A percentile compares a stretch with the other conserved stretches of the same genome.
These are phyloP conservation scores for Drosophila dives DNA, from an alignment of 2,888 invertebrate genomes.

Conservation along the genomic window DNA sequence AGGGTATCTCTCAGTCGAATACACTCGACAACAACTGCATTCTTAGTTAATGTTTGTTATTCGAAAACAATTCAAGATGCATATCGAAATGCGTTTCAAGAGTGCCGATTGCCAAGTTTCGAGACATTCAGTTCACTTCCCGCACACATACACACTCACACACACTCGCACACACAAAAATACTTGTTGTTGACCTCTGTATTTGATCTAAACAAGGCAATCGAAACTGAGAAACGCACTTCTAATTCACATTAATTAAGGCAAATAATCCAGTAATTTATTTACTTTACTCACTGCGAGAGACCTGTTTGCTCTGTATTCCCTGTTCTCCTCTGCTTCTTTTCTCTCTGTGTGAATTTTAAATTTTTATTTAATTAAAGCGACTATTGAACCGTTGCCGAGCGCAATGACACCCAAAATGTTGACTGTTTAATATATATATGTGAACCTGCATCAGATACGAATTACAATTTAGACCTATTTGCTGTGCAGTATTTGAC, in stretches of 20 bases:
- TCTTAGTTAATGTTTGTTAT: slow-evolving; percentile 13
- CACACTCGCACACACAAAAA: background rate
- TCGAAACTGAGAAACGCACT: slow-evolving; percentile 16
- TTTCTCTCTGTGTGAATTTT: slow-evolving; percentile 1
- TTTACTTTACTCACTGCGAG: slow-evolving; percentile 18
- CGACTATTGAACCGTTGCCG: slow-evolving; percentile 26
- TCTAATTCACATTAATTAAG: slow-evolving; percentile 52
- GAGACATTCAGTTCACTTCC: slow-evolving; percentile 30
- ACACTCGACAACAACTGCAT: background rate
- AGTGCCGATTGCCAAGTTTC: slow-evolving; percentile 50
- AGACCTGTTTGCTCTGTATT: slow-evolving; percentile 6
- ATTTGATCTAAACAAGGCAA: slow-evolving; percentile 13
- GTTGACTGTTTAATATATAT: slow-evolving; percentile 15
- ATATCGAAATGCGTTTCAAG: slow-evolving; percentile 57
- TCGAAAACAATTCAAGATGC: slow-evolving; percentile 39
- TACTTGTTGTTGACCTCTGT: background rate
- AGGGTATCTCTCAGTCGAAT: background rate
- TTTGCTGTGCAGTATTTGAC: background rate
- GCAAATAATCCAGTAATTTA: slow-evolving; percentile 55
- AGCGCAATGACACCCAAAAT: slow-evolving; percentile 29
- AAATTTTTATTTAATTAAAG: slow-evolving; percentile 51
- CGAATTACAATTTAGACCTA: background rate
- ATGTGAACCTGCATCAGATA: slow-evolving; percentile 11
- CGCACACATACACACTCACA: background rate
- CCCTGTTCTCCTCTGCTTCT: background rate